Base-by-base conservation (phyloP, 2,888 invertebrate species). In the Galerucella nymphaeae region DNA sequence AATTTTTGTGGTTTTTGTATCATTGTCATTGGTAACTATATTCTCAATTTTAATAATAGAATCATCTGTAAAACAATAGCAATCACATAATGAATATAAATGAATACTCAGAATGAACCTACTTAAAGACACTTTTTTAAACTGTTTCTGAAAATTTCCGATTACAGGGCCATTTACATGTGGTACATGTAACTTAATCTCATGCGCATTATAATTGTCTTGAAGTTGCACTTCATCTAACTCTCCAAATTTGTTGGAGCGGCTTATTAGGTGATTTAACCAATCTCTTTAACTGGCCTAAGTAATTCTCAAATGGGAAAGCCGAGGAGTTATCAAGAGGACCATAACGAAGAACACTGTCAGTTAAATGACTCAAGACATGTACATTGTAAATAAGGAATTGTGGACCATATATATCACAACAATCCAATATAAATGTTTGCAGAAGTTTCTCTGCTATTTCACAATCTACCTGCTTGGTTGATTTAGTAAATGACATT, bases 261-360 rank as follows among this genome's bases (percentile, higher is more conserved):
- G 48, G 48, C 4, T 14, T 48, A 11, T 13, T 11, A 11, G 48
- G 48, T 4, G 48, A 13, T 48, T 14, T 48, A 48, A 48, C 48
- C 4, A 11, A 48, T 14, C 4, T n/a, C n/a, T n/a, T n/a, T n/a
- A n/a, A n/a, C n/a, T n/a, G n/a, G n/a, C n/a, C n/a, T n/a, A n/a
- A n/a, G n/a, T n/a, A n/a, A n/a, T n/a, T n/a, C n/a, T n/a, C n/a
- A n/a, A n/a, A n/a, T n/a, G n/a, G n/a, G n/a, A n/a, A n/a, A n/a
- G n/a, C n/a, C n/a, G n/a, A n/a, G 58, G 75, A 68, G 23, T 71
- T n/a, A n/a, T n/a, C n/a, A n/a, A 77, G 63, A 14, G 61, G 41
- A 11, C 76, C 76, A 59, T 57, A 75, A 58, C 42, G n/a, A 23
- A 65, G 61, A 45, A 65, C 76, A 70, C 77, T 75, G 41, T 75